These are phyloP conservation scores for Heteromurus nitidus DNA, from an alignment of 2,888 invertebrate species.

Conservation along the genomic window DNA sequence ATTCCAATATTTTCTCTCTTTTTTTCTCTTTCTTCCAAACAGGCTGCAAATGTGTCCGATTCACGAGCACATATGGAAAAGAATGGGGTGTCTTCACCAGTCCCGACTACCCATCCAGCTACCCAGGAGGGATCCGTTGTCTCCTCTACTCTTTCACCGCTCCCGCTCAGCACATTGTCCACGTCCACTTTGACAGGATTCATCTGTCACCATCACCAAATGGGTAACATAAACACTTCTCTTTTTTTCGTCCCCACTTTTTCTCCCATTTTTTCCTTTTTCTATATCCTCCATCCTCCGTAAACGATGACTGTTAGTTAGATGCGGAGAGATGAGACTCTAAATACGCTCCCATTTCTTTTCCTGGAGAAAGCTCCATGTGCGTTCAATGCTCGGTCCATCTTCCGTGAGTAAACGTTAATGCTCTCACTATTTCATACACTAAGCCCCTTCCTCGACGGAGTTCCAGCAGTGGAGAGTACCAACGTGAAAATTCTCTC, in stretches of 20 bases:
- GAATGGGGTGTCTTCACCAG: conserved; percentile 88
- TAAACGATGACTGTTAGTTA: too few species aligned
- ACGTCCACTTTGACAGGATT: conserved; percentile 87
- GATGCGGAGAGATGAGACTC: too few species aligned
- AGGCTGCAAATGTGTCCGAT: conserved; percentile 90
- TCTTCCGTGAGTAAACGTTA: conserved; percentile 15
- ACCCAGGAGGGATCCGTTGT: conserved; percentile 85
- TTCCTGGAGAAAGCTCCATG: too few species aligned
- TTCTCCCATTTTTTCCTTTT: conserved; percentile 11
- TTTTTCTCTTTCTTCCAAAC: conserved; percentile 74
- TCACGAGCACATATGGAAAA: conserved; percentile 86
- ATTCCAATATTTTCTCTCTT: neutral
- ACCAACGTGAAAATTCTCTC: conserved; percentile 37
- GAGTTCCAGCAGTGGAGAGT: conserved; percentile 22
- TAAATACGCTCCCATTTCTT: too few species aligned
- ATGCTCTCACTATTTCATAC: conserved; percentile 58
- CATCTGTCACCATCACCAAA: conserved; percentile 79
- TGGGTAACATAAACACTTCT: conserved; percentile 63
- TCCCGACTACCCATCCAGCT: conserved; percentile 87
- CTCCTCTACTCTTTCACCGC: conserved; percentile 90
- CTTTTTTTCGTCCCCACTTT: conserved; percentile 19
- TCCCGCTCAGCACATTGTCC: conserved; percentile 86
- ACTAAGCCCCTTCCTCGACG: conserved; percentile 40
- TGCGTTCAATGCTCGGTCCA: too few species aligned
- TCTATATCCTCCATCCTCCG: neutral